Conservation (phyloP, 2,888 invertebrate genomes). For the Xestia c-nigrum region DNA sequence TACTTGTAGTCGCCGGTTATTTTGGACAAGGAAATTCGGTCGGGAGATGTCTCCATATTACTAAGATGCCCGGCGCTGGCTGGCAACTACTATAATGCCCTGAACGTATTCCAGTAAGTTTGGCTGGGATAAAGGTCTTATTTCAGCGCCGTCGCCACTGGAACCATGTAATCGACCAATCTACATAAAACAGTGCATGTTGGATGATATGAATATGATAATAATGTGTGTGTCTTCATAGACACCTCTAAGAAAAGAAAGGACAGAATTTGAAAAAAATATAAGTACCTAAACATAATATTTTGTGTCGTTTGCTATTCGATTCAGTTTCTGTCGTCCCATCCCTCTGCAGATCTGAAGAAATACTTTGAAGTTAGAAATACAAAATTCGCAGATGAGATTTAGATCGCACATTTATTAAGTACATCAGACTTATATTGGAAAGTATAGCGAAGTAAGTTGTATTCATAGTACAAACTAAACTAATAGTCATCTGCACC, state of each 20-base stretch:
- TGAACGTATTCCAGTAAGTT: background rate
- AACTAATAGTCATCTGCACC: no score
- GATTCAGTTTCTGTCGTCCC: background rate
- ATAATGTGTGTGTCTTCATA: no score
- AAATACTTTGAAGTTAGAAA: background rate
- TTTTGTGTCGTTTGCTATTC: background rate
- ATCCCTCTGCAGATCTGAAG: background rate
- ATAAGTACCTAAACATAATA: no score
- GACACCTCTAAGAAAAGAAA: no score
- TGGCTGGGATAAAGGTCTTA: background rate
- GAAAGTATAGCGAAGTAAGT: no score
- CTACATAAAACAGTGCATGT: no score
- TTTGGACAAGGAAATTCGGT: background rate
- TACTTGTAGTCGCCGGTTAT: background rate
- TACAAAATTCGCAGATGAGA: background rate
- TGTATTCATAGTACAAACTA: no score
- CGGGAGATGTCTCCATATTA: background rate
- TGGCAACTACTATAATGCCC: background rate
- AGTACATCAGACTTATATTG: no score
- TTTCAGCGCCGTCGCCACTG: background rate
- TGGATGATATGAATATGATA: no score
- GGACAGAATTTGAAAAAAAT: no score
- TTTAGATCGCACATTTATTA: background rate
- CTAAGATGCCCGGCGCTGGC: background rate
- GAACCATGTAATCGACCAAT: background rate